Percentiles rank a stretch among this genome's conserved stretches.
phyloP scores from a whole-genome alignment of 2,888 invertebrate species.

The Scaptomyza parva region DNA sequence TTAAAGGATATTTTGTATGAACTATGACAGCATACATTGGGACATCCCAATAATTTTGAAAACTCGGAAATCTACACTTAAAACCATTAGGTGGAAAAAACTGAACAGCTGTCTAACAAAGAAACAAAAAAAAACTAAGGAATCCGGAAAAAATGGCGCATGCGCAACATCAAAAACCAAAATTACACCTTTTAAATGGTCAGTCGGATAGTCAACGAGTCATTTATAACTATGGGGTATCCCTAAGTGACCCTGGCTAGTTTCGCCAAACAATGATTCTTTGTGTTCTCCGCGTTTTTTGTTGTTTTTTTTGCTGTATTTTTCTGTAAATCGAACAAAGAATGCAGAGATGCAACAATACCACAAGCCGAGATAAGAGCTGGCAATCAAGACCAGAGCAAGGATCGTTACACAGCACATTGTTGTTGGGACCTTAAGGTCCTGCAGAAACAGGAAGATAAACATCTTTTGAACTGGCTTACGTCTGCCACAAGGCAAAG shows the following conservation, averaged over 20 bases:
- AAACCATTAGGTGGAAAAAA: conserved; percentile 49
- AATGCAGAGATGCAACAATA: conserved; percentile 63
- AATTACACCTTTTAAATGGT: conserved; percentile 81
- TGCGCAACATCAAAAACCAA: conserved; percentile 56
- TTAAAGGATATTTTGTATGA: too few relatives aligned
- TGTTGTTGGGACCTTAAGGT: conserved; percentile 41
- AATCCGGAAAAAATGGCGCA: conserved; percentile 36
- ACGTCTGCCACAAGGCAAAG: conserved; percentile 70
- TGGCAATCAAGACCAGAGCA: conserved; percentile 51
- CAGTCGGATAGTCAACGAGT: conserved; percentile 37
- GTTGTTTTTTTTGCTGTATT: conserved; percentile 37
- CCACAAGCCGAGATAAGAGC: conserved; percentile 77
- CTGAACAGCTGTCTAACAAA: conserved; percentile 51
- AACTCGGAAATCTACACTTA: not conserved
- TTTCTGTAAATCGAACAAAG: conserved; percentile 39
- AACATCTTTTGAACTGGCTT: conserved; percentile 61
- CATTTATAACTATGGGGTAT: conserved; percentile 48
- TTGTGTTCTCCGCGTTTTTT: conserved; percentile 33
- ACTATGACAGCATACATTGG: not conserved
- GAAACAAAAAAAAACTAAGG: conserved; percentile 7
- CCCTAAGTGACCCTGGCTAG: conserved; percentile 67
- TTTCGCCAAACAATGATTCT: conserved; percentile 51
- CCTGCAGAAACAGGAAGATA: conserved; percentile 46
- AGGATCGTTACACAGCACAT: conserved; percentile 58
- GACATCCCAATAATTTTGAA: not conserved